phyloP scores from a whole-genome alignment of 2,888 invertebrate genomes.

The Drosophila helvetica region DNA sequence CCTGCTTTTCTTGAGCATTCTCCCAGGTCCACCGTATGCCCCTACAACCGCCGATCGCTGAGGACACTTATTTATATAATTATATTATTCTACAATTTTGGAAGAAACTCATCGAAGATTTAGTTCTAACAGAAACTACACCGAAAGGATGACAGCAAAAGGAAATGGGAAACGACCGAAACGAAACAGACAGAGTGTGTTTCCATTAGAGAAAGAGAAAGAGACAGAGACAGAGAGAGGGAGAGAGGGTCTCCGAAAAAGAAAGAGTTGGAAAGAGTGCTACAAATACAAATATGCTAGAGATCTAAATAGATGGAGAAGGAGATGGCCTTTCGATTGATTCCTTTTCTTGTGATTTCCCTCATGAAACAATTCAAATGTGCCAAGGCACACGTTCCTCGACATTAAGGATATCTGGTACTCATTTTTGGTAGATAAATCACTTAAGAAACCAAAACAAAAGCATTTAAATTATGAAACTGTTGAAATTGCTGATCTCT shows the following conservation, averaged over 20 bases:
- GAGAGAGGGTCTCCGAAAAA: background rate
- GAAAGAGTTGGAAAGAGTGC: conserved; percentile 6
- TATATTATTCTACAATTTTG: background rate
- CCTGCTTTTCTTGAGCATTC: conserved; percentile 4
- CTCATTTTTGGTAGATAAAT: background rate
- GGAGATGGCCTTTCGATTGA: background rate
- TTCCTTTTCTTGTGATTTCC: no score
- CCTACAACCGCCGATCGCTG: background rate
- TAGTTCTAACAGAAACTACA: background rate
- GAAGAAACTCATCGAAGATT: background rate
- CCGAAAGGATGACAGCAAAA: background rate
- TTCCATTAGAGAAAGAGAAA: background rate
- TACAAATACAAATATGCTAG: background rate
- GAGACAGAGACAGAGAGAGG: background rate
- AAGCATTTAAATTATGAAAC: no score
- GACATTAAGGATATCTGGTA: no score
- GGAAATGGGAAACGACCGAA: background rate
- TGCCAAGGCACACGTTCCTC: background rate
- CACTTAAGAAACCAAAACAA: background rate
- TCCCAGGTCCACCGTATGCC: background rate
- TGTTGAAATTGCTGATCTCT: no score
- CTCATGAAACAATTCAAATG: background rate
- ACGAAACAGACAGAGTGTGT: background rate
- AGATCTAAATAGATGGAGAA: background rate
- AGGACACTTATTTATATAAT: background rate